Base-by-base conservation (phyloP, 2,797 vertebrate species). In the Numenius phaeopus region DNA sequence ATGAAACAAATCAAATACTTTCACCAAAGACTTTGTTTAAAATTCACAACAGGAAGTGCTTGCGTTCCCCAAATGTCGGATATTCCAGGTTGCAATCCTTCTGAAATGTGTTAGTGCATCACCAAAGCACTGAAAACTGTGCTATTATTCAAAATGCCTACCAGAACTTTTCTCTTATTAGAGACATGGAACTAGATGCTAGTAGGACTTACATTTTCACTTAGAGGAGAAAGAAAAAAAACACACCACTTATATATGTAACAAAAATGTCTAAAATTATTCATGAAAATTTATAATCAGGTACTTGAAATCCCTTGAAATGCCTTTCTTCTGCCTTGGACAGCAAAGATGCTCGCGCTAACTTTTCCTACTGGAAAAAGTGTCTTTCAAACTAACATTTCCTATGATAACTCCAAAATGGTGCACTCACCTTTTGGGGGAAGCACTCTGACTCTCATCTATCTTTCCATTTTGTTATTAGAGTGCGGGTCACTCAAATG, bases 1-100 rank as follows among this genome's bases (percentile, higher is more conserved):
- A 67, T 76, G 85, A 88, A 84, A 84, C 46, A 91, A 85, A 91
- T 82, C 39, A 66, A 88, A 55, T 4, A 29, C 71, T 94, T 90
- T 91, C 49, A 50, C 27, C 6, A 16, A 78, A 89, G 75, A 64
- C 44, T 83, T 83, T 13, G 16, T 79, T 92, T 67, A 90, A 92
- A 90, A 87, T 59, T 94, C 65, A 58, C 32, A 76, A 44, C 23
- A 78, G 59, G 30, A 76, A 76, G 39, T 44, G n/a, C 32, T 30
- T 65, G 61, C 24, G 57, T 55, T 62, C 32, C 34, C 30, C 40
- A 55, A 50, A 61, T 47, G 29, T 40, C 83, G 54, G 20, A 47
- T 39, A 79, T 82, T 79, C 23, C 23, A 92, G 32, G 16, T 29
- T 90, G 62, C 37, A 93, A 80, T 62, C 27, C 82, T 49, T 24